Conservation (phyloP, 2,113 vertebrate genomes). For the Pseudopipra pipra region DNA sequence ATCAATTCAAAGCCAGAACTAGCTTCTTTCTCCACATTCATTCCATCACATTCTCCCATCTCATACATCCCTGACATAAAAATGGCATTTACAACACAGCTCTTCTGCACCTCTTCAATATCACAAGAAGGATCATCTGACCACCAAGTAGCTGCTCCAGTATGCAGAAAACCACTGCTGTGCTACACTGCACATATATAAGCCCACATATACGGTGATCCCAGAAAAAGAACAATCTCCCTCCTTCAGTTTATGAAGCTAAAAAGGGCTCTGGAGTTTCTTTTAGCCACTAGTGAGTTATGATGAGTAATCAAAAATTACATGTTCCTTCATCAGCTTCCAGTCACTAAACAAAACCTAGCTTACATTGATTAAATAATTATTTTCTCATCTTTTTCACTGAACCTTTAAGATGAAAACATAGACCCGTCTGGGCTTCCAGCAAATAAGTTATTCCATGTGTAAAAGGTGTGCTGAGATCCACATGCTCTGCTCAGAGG, state of each 20-base stretch:
- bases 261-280: background rate
- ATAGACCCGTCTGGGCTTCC: background rate
- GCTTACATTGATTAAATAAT: background rate
- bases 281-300: background rate
- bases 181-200: background rate
- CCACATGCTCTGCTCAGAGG: background rate
- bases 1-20: background rate
- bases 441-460: background rate
- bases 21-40: background rate
- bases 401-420: background rate
- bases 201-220: background rate
- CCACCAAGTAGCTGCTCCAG: background rate
- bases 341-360: background rate
- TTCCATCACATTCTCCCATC: background rate
- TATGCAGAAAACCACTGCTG: background rate
- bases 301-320: background rate
- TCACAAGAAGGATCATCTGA: background rate
- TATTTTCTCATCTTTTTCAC: background rate
- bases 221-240: background rate
- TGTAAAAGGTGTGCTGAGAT: background rate
- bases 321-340: background rate
- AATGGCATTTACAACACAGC: background rate
- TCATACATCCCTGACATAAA: background rate
- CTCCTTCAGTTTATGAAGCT: background rate
- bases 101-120: background rate